Evolutionary conservation across 2,113 vertebrate species (phyloP).

Genomic region (Chamaea fasciata): DNA sequence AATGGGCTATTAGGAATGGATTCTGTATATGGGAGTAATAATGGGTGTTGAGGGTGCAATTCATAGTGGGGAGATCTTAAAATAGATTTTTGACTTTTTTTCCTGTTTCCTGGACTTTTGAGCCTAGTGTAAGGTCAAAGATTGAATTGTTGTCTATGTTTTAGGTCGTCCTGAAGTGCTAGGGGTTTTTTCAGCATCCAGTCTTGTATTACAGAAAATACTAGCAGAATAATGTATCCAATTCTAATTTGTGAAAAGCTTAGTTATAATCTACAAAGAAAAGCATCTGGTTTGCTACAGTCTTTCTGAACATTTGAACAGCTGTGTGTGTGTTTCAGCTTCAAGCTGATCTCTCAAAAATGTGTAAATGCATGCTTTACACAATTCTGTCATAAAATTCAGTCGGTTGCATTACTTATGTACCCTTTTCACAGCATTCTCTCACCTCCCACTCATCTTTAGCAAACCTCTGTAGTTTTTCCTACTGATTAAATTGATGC

Average conservation of each 20-base stretch:
- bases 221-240: background rate
- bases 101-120: background rate
- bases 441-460: conserved; percentile 24
- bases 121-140: background rate
- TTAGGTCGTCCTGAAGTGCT: background rate
- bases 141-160: background rate
- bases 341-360: conserved; percentile 18
- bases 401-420: background rate
- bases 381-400: conserved; percentile 13
- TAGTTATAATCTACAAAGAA: background rate
- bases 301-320: conserved; percentile 23
- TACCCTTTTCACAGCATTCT: conserved; percentile 43
- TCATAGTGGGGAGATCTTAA: background rate
- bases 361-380: conserved; percentile 20
- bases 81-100: background rate
- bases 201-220: background rate
- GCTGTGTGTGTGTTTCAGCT: background rate
- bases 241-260: background rate
- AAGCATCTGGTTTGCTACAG: background rate
- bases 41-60: background rate
- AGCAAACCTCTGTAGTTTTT: conserved; percentile 37
- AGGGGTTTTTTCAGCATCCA: background rate
- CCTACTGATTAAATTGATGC: conserved; percentile 25
- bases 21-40: background rate
- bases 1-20: background rate